A percentile compares a stretch with the other conserved stretches of the same genome.
These are phyloP conservation scores for Gastracanthus pulcherrimus DNA, from an alignment of 2,888 invertebrate genomes.

Conservation along the genomic window DNA sequence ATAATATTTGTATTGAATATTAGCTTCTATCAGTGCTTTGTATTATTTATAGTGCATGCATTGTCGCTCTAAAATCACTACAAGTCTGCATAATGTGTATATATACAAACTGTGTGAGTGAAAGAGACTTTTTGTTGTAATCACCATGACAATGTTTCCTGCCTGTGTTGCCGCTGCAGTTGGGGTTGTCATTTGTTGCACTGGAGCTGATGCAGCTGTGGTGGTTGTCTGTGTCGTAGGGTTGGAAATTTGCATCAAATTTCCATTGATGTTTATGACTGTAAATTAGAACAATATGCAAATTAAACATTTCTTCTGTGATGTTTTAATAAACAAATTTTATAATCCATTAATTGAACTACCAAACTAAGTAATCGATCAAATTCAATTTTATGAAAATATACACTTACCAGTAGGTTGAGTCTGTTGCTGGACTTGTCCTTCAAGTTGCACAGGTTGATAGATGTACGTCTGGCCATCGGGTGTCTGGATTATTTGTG, in stretches of 20 bases:
- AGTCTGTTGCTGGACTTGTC: constrained; percentile 79
- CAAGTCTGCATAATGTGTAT: constrained; percentile 71
- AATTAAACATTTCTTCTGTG: background rate
- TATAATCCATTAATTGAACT: no score
- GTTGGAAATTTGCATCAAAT: constrained; percentile 84
- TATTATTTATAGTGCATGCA: constrained; percentile 52
- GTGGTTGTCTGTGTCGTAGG: constrained; percentile 77
- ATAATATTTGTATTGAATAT: constrained; percentile 21
- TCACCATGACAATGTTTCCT: constrained; percentile 89
- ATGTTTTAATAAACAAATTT: background rate
- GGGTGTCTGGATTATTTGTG: constrained; percentile 92
- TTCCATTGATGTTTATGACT: constrained; percentile 88
- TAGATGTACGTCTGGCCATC: constrained; percentile 96
- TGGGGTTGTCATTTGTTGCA: constrained; percentile 77
- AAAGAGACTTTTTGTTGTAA: constrained; percentile 72
- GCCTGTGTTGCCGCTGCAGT: constrained; percentile 73
- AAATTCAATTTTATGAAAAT: no score
- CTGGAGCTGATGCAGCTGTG: constrained; percentile 75
- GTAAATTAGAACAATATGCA: constrained; percentile 50
- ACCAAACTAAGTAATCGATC: background rate
- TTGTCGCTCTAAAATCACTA: constrained; percentile 73
- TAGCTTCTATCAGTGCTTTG: background rate
- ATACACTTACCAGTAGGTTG: constrained; percentile 80
- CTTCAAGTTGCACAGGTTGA: constrained; percentile 85
- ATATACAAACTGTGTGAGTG: constrained; percentile 72